Base-by-base conservation (phyloP, 2,797 vertebrate species). In the Sciurus vulgaris region DNA sequence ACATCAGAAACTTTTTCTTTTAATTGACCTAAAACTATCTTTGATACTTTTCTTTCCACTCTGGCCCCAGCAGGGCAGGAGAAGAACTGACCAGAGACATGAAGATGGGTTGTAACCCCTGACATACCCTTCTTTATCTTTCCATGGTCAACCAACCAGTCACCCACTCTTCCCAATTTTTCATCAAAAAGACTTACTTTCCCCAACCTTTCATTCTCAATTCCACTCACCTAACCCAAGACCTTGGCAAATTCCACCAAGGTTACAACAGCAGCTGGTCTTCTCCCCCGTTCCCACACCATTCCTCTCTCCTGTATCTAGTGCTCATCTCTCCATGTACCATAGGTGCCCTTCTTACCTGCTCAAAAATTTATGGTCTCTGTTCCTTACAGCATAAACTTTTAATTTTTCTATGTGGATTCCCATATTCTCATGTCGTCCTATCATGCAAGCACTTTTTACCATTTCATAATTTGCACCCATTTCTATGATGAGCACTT, bases 321-420 rank as follows among this genome's bases (percentile, higher is more conserved):
- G 73, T 0, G 20, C 20, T 22, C 8, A 24, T 74, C 72, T 88
- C 38, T 59, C 72, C 85, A 13, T 51, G 92, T 35, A 70, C 35
- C 30, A 73, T 49, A 35, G 5, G 11, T 73, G 12, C 65, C 26
- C 51, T 59, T 83, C 28, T 26, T 12, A 51, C 22, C 14, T 30
- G 9, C 24, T 88, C 69, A 69, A 92, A 87, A 56, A 12, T 83
- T 35, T 61, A 61, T 61, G 51, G n/a, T n/a, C 24, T 95, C 18
- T 74, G 77, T 76, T 78, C 65, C 41, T 88, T 76, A 54, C 30
- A 41, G 5, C 44, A 83, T 44, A 70, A 69, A 86, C 30, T 79
- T 38, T 86, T 44, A 28, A 28, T 33, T 85, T 95, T 91, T 93
- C 69, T 63, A 14, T 59, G 41, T 88, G 35, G 18, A 82, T 84